Percentiles rank a stretch among this genome's conserved stretches.
Conservation (phyloP, 2,888 invertebrate genomes). For the Notodonta dromedarius region DNA sequence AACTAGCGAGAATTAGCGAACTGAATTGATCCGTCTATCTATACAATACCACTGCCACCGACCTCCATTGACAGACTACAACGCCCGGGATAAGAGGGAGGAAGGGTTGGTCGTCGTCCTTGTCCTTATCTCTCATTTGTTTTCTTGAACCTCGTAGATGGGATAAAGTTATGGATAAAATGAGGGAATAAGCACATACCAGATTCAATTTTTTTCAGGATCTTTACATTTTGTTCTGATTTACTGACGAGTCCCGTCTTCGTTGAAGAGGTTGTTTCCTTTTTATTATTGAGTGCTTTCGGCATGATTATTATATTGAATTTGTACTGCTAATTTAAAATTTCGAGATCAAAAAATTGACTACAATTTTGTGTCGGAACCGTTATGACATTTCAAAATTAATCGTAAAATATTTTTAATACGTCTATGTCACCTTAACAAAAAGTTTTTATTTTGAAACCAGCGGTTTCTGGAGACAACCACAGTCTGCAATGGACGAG, state of each 20-base stretch:
- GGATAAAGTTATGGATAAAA: too few relatives aligned
- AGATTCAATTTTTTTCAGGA: conserved; percentile 37
- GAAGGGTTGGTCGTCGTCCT: too few relatives aligned
- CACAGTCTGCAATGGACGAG: too few relatives aligned
- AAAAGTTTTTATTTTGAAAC: not conserved
- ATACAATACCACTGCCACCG: too few relatives aligned
- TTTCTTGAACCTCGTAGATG: too few relatives aligned
- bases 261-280: conserved; percentile 30
- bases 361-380: conserved; percentile 7
- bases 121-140: too few relatives aligned
- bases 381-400: conserved; percentile 5
- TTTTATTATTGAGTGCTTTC: conserved; percentile 27
- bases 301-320: conserved; percentile 40
- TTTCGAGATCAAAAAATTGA: conserved; percentile 5
- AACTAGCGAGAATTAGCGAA: too few relatives aligned
- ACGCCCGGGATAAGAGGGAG: too few relatives aligned
- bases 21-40: too few relatives aligned
- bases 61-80: too few relatives aligned
- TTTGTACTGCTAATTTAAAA: conserved; percentile 34
- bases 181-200: conserved; percentile 22
- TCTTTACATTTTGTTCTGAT: conserved; percentile 57
- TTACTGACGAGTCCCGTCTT: conserved; percentile 38
- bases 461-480: not conserved
- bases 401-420: not conserved
- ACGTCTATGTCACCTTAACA: not conserved